These are phyloP conservation scores for Dipodomys stephensi DNA, from an alignment of 2,113 vertebrate species.

Conservation along the genomic window DNA sequence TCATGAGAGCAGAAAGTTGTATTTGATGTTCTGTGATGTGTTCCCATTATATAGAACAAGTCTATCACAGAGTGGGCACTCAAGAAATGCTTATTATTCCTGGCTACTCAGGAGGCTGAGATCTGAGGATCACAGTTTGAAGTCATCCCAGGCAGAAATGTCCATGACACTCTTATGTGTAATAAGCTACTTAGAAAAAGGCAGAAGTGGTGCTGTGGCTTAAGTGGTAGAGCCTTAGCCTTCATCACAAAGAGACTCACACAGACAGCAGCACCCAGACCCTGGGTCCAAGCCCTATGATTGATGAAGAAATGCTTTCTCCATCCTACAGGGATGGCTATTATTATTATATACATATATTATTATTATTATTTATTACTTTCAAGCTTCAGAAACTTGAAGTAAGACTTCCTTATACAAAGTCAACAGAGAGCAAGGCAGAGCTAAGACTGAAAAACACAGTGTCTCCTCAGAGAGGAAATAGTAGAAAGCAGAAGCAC, in stretches of 20 bases:
- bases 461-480: background rate
- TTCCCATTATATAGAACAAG: background rate
- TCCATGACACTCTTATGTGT: too few relatives aligned
- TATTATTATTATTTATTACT: background rate
- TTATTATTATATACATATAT: background rate
- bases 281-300: too few relatives aligned
- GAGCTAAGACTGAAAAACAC: background rate
- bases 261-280: too few relatives aligned
- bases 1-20: background rate
- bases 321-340: background rate
- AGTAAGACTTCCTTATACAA: background rate
- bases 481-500: background rate
- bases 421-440: background rate
- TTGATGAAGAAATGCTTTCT: background rate
- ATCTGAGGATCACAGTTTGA: too few relatives aligned
- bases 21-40: background rate
- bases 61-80: background rate
- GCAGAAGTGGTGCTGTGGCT: too few relatives aligned
- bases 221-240: too few relatives aligned
- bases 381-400: conserved; percentile 7
- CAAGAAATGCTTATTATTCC: background rate
- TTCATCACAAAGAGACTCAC: too few relatives aligned
- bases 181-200: too few relatives aligned
- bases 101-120: too few relatives aligned
- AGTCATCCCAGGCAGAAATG: too few relatives aligned